Conservation (phyloP, 2,113 vertebrate species). For the Centropristis striata region DNA sequence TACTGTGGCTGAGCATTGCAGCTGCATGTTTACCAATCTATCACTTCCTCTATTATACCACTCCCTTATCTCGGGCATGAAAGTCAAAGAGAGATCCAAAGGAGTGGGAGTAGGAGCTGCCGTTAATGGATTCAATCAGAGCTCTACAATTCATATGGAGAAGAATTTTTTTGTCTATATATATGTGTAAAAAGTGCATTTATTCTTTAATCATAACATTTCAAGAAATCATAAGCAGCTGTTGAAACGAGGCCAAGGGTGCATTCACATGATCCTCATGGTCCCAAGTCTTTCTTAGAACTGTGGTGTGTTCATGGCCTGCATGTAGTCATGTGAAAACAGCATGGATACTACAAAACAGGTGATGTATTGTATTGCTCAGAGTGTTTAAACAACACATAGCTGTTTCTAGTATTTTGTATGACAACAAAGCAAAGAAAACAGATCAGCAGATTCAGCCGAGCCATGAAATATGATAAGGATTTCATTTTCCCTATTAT, state of each 20-base stretch:
- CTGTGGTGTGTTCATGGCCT: no score
- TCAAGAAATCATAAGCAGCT: not conserved
- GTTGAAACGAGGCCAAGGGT: not conserved
- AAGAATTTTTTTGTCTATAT: not conserved
- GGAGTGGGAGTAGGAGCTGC: slow-evolving; percentile 1
- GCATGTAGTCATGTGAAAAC: no score
- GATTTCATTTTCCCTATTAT: no score
- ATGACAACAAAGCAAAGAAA: no score
- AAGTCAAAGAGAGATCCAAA: slow-evolving; percentile 10
- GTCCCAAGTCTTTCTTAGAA: no score
- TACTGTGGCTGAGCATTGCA: slow-evolving; percentile 47
- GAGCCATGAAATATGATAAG: no score
- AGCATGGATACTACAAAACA: no score
- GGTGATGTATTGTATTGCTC: no score
- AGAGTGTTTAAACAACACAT: no score
- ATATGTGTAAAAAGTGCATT: not conserved
- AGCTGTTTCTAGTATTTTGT: no score
- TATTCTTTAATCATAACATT: not conserved
- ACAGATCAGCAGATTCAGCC: no score
- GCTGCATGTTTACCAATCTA: slow-evolving; percentile 54
- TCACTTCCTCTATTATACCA: slow-evolving; percentile 64
- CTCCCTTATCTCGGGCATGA: slow-evolving; percentile 43
- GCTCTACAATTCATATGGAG: not conserved
- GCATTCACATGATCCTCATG: no score
- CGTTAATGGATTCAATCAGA: not conserved